Conservation (phyloP, 2,888 invertebrate species). For the Luperina nickerlii region DNA sequence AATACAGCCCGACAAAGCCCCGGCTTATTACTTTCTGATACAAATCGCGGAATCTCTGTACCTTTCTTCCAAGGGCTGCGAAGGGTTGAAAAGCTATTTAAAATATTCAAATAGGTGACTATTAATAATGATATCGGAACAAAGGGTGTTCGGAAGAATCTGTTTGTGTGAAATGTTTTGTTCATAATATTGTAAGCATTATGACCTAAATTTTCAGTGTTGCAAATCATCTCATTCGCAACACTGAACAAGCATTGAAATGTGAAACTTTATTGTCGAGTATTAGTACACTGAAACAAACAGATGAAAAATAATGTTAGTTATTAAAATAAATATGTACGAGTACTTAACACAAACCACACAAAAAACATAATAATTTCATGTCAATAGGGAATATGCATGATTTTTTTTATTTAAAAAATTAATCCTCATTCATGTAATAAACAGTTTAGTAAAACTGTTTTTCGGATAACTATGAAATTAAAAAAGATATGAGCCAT, state of each 20-base stretch:
- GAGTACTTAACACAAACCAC: too few relatives aligned
- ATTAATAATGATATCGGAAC: conserved; percentile 59
- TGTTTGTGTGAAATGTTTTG: conserved; percentile 16
- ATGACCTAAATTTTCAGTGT: neutral
- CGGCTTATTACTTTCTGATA: conserved; percentile 56
- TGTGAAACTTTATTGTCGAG: too few relatives aligned
- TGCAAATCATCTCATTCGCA: neutral
- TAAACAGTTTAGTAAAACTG: too few relatives aligned
- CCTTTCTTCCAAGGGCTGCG: conserved; percentile 39
- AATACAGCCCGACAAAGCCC: conserved; percentile 37
- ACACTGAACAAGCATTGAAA: neutral
- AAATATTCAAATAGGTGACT: conserved; percentile 59
- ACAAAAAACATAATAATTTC: too few relatives aligned
- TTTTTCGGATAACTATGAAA: too few relatives aligned
- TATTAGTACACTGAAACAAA: too few relatives aligned
- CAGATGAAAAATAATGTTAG: too few relatives aligned
- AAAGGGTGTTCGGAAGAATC: conserved; percentile 29
- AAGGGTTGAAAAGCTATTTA: conserved; percentile 55
- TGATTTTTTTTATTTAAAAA: too few relatives aligned
- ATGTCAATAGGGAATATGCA: too few relatives aligned
- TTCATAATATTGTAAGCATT: neutral
- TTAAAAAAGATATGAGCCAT: too few relatives aligned
- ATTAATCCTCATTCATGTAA: too few relatives aligned
- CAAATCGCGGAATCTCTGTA: conserved; percentile 57
- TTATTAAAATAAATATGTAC: too few relatives aligned